Evolutionary conservation across 1,140 invertebrate species (phyloP), one percentile per base, ranked within the genome.

Genomic region (Gonatopus flavifemur): DNA sequence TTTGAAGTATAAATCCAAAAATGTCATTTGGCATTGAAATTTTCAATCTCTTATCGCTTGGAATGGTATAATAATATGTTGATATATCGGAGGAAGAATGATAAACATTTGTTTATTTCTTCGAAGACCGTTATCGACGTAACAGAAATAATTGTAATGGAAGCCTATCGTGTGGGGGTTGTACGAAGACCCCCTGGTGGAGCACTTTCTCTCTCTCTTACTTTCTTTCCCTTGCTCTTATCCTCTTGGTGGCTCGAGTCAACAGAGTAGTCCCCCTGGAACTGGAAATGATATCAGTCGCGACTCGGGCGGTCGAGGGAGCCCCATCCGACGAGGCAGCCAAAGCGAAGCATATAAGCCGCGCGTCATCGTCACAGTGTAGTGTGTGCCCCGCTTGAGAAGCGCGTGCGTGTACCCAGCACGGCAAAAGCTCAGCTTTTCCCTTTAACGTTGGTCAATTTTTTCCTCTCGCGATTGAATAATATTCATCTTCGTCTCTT

Each of bases 271-370:
- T 73, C 70, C 70, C 71, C 72, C 70, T n/a, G n/a, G n/a, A n/a
- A 61, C 69, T 67, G 62, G 64, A 62, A 65, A 57, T 74, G 70
- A 73, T 72, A 75, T 70, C 71, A 70, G 69, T 72, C 72, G 69
- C 61, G 61, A 67, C 64, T 69, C 65, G 65, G n/a, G n/a, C n/a
- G n/a, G 56, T 61, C 69, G 65, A 74, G 71, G 70, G 71, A 73
- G 72, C 65, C 66, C 61, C 57, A 72, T n/a, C n/a, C n/a, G n/a
- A n/a, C n/a, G n/a, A n/a, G n/a, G n/a, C n/a, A n/a, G 57, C 56
- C n/a, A n/a, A n/a, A n/a, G n/a, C n/a, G n/a, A n/a, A n/a, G n/a
- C n/a, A n/a, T n/a, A n/a, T n/a, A n/a, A 33, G 32, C 32, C 25
- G 42, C 42, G 61, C 49, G 39, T 47, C 31, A 15, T 20, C 20